Percentiles rank a stretch among this genome's conserved stretches.
phyloP scores from a whole-genome alignment of 2,888 invertebrate species.

The Rhagonycha lutea region DNA sequence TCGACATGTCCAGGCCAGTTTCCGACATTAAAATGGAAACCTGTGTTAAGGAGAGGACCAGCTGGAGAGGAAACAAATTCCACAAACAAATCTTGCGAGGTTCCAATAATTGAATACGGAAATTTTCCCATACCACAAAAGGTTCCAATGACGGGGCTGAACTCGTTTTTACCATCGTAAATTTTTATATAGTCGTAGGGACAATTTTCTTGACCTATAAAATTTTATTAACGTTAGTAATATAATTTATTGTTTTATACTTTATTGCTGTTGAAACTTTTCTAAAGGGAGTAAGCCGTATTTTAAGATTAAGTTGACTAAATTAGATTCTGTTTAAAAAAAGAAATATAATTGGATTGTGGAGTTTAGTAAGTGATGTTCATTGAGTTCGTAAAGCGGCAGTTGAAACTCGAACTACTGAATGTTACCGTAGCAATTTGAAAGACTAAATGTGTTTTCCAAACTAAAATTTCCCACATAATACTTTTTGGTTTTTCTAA shows the following conservation, averaged over 20 bases:
- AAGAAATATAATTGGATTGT: constrained; percentile 12
- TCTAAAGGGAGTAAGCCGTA: neutral
- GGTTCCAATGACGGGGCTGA: constrained; percentile 84
- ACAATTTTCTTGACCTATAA: constrained; percentile 77
- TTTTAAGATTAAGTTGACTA: constrained; percentile 9
- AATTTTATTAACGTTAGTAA: neutral
- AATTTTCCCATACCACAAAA: constrained; percentile 94
- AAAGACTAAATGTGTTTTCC: neutral
- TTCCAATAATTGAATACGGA: constrained; percentile 91
- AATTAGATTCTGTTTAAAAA: constrained; percentile 7
- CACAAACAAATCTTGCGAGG: constrained; percentile 85
- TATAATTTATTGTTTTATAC: neutral
- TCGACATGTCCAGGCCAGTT: constrained; percentile 94
- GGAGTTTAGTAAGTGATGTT: constrained; percentile 12
- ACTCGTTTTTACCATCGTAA: constrained; percentile 88
- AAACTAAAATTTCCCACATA: neutral
- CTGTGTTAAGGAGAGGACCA: constrained; percentile 86
- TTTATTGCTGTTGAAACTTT: neutral
- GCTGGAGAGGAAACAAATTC: constrained; percentile 89
- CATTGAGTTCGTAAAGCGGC: constrained; percentile 4
- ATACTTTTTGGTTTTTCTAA: neutral
- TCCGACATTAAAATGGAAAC: constrained; percentile 93
- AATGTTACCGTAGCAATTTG: constrained; percentile 7
- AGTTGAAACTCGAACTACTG: constrained; percentile 12
- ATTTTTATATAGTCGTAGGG: constrained; percentile 89